These are phyloP conservation scores for Sarcophaga variegata DNA, from an alignment of 2,888 invertebrate species.

Conservation along the genomic window DNA sequence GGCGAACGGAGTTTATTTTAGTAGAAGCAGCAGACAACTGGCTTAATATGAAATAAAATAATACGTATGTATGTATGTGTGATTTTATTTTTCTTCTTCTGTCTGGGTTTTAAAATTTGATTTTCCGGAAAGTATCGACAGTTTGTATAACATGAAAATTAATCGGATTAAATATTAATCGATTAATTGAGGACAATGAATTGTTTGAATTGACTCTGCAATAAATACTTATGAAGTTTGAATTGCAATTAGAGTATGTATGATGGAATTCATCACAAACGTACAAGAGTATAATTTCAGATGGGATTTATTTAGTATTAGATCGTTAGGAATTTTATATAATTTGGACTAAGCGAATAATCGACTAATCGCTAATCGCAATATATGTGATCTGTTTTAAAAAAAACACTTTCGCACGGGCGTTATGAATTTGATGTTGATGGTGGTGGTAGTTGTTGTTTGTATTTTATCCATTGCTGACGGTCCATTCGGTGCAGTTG, in stretches of 20 bases:
- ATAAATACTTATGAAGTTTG: too few relatives aligned
- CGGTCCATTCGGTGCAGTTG: constrained; percentile 64
- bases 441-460: constrained; percentile 57
- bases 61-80: constrained; percentile 47
- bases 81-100: constrained; percentile 47
- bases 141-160: neutral
- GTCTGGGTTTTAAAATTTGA: constrained; percentile 21
- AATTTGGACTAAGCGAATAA: constrained; percentile 5
- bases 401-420: constrained; percentile 69
- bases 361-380: constrained; percentile 24
- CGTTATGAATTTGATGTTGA: constrained; percentile 31
- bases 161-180: neutral
- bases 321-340: neutral
- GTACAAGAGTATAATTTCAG: neutral
- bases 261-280: too few relatives aligned
- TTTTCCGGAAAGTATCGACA: neutral
- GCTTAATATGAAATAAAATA: constrained; percentile 60
- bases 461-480: constrained; percentile 60
- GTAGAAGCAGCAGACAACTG: constrained; percentile 66
- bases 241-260: too few relatives aligned
- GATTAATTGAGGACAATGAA: neutral
- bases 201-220: too few relatives aligned
- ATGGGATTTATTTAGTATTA: neutral
- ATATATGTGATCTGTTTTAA: constrained; percentile 50
- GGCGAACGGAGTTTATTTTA: constrained; percentile 60